These are phyloP conservation scores for Tachuris rubrigastra DNA, from an alignment of 2,113 vertebrate genomes.

Conservation along the genomic window DNA sequence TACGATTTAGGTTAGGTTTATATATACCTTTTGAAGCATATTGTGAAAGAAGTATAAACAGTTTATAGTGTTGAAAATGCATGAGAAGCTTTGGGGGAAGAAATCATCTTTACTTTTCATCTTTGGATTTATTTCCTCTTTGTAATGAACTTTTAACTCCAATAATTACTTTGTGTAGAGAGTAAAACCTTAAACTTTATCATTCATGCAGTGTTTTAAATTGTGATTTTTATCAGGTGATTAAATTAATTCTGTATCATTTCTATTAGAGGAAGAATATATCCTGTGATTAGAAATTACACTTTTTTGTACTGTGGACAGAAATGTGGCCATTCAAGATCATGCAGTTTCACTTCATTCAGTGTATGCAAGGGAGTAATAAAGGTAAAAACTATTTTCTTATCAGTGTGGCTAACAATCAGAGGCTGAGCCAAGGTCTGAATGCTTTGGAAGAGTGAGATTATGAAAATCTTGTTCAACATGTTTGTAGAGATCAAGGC, in stretches of 20 bases:
- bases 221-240: slow-evolving; percentile 44
- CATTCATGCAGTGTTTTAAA: slow-evolving; percentile 56
- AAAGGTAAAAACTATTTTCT: not conserved
- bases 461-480: not conserved
- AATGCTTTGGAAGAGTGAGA: not conserved
- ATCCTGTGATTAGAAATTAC: not conserved
- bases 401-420: not conserved
- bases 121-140: slow-evolving; percentile 4
- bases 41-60: not conserved
- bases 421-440: not conserved
- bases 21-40: not conserved
- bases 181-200: slow-evolving; percentile 62
- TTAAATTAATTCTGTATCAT: slow-evolving; percentile 43
- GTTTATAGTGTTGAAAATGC: slow-evolving; percentile 20
- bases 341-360: not conserved
- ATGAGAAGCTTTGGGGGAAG: not conserved
- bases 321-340: not conserved
- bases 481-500: not conserved
- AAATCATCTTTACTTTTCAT: slow-evolving; percentile 7
- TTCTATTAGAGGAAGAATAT: slow-evolving; percentile 45
- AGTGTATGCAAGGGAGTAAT: not conserved
- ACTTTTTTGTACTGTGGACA: not conserved
- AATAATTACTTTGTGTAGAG: slow-evolving; percentile 40
- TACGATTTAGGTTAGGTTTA: not conserved
- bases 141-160: slow-evolving; percentile 60